Percentiles rank a stretch among this genome's conserved stretches.
phyloP scores from a whole-genome alignment of 2,888 invertebrate genomes.

The Orthosia gracilis region DNA sequence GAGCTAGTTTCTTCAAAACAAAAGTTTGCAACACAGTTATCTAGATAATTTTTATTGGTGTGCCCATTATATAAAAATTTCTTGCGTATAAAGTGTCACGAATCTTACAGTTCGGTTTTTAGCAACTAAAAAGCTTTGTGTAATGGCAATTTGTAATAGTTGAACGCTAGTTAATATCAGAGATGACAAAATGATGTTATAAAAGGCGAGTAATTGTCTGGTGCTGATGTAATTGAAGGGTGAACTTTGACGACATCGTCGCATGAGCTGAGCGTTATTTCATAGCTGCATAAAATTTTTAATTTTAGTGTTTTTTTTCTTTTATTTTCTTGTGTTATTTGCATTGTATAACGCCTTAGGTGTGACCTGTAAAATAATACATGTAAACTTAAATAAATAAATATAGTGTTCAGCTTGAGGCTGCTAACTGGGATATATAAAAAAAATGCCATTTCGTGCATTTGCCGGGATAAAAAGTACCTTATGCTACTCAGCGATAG shows the following conservation, averaged over 20 bases:
- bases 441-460: too few relatives aligned
- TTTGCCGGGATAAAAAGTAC: too few relatives aligned
- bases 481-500: too few relatives aligned
- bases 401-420: too few relatives aligned
- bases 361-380: too few relatives aligned
- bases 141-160: slow-evolving; percentile 17
- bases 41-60: slow-evolving; percentile 6
- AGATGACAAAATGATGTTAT: slow-evolving; percentile 30
- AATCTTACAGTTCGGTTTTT: not conserved
- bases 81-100: slow-evolving; percentile 1
- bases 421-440: too few relatives aligned
- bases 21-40: not conserved
- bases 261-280: not conserved
- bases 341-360: too few relatives aligned
- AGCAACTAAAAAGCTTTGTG: slow-evolving; percentile 8
- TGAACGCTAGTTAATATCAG: slow-evolving; percentile 11
- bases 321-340: too few relatives aligned
- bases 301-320: too few relatives aligned
- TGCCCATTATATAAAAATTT: slow-evolving; percentile 24
- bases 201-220: slow-evolving; percentile 17
- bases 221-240: slow-evolving; percentile 8
- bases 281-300: not conserved
- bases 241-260: not conserved
- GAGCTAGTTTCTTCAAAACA: too few relatives aligned
- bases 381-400: too few relatives aligned